These are phyloP conservation scores for Adoxophyes honmai DNA, from an alignment of 1,140 invertebrate species.

Conservation along the genomic window DNA sequence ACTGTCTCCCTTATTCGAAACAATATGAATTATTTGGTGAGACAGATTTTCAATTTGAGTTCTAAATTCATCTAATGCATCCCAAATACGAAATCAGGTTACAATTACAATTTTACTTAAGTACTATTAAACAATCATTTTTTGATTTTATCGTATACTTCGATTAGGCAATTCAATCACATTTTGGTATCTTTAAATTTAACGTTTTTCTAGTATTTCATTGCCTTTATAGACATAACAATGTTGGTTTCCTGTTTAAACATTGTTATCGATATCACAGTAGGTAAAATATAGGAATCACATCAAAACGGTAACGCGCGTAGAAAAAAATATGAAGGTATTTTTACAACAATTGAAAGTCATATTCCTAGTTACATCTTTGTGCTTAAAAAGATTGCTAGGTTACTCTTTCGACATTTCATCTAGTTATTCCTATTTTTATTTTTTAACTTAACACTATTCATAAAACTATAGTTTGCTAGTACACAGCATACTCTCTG, in stretches of 20 bases:
- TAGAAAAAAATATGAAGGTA: too few relatives aligned
- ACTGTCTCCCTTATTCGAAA: too few relatives aligned
- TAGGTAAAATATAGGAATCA: background rate
- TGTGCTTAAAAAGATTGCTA: too few relatives aligned
- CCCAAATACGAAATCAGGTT: background rate
- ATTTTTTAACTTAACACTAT: background rate
- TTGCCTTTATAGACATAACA: background rate
- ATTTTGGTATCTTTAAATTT: constrained; percentile 3
- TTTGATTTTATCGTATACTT: constrained; percentile 1
- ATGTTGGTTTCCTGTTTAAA: background rate
- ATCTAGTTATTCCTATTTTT: background rate
- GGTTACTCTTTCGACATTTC: too few relatives aligned
- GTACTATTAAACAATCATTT: constrained; percentile 17
- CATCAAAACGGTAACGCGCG: too few relatives aligned
- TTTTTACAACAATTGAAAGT: too few relatives aligned
- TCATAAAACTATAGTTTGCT: constrained; percentile 44
- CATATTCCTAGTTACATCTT: too few relatives aligned
- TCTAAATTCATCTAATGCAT: constrained; percentile 1
- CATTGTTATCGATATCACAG: constrained; percentile 3
- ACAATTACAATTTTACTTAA: constrained; percentile 16
- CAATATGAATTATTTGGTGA: too few relatives aligned
- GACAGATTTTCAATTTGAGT: background rate
- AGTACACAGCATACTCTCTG: constrained; percentile 61
- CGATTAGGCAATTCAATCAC: constrained; percentile 14
- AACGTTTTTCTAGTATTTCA: background rate